phyloP scores from a whole-genome alignment of 2,797 vertebrate species.

The Anguilla marmorata region DNA sequence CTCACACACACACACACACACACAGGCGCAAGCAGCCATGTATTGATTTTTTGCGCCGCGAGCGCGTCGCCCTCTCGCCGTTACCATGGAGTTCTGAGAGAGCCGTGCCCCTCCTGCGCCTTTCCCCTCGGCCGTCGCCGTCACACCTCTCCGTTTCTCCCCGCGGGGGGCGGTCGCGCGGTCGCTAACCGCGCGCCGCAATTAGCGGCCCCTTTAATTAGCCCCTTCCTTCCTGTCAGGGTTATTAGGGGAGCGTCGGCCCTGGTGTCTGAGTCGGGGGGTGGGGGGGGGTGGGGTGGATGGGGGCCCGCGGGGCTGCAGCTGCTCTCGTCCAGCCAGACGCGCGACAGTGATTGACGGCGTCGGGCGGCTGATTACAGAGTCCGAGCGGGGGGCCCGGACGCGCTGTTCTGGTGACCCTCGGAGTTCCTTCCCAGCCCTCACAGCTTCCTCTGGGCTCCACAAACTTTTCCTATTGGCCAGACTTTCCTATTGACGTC shows the following conservation, averaged over 20 bases:
- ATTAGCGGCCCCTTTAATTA: slow-evolving; percentile 8
- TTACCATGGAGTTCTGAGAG: not conserved
- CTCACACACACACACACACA: not conserved
- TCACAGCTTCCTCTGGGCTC: not conserved
- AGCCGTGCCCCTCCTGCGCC: not conserved
- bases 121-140: not conserved
- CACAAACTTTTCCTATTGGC: not conserved
- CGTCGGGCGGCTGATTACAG: not conserved
- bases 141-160: not conserved
- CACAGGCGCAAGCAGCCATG: not conserved
- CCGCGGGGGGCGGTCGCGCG: not conserved
- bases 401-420: not conserved
- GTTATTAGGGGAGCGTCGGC: not conserved
- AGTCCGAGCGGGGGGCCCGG: not conserved
- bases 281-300: too few species aligned
- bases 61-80: not conserved
- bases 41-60: not conserved
- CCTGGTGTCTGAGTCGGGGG: not conserved
- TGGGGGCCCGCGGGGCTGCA: not conserved
- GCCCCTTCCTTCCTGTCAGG: slow-evolving; percentile 9
- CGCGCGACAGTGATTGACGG: not conserved
- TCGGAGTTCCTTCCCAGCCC: not conserved
- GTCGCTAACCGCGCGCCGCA: not conserved
- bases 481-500: not conserved
- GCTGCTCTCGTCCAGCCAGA: not conserved